Percentiles rank a stretch among this genome's conserved stretches.
These are phyloP conservation scores for Ditylenchus dipsaci DNA, from an alignment of 1,140 invertebrate species.

Conservation along the genomic window DNA sequence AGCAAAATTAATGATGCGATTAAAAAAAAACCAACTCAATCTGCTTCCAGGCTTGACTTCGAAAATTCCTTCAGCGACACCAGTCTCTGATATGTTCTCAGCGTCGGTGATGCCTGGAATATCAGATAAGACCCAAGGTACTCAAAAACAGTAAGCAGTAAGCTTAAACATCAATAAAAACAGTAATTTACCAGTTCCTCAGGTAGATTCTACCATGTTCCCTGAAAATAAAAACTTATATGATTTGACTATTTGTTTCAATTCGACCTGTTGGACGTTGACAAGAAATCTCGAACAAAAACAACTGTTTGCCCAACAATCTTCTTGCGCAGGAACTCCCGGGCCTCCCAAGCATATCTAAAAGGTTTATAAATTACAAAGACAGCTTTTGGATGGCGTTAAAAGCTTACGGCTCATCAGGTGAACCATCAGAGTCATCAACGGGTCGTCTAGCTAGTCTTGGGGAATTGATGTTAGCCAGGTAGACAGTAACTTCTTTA, in stretches of 20 bases:
- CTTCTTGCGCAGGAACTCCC: constrained; percentile 86
- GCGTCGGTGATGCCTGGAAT: constrained; percentile 58
- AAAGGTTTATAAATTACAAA: constrained; percentile 40
- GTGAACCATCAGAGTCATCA: constrained; percentile 64
- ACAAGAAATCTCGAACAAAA: constrained; percentile 63
- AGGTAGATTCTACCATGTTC: constrained; percentile 83
- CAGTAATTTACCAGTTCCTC: constrained; percentile 44
- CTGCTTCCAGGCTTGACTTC: constrained; percentile 73
- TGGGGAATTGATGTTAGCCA: constrained; percentile 84
- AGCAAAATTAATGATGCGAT: not conserved
- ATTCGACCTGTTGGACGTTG: constrained; percentile 63
- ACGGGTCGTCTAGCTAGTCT: constrained; percentile 74
- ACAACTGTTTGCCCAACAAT: constrained; percentile 80
- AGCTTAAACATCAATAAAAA: constrained; percentile 24
- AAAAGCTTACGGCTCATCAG: constrained; percentile 33
- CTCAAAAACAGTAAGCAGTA: constrained; percentile 1
- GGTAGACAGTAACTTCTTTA: constrained; percentile 79
- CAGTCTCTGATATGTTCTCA: constrained; percentile 79
- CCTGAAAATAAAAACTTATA: constrained; percentile 58
- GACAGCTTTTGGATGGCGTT: not conserved
- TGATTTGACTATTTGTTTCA: not conserved
- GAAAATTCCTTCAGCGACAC: constrained; percentile 80
- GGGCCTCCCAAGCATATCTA: constrained; percentile 89
- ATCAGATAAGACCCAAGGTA: constrained; percentile 1
- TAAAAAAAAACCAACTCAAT: constrained; percentile 63